Conservation (phyloP, 2,113 vertebrate genomes). For the Sinocyclocheilus anophthalmus region DNA sequence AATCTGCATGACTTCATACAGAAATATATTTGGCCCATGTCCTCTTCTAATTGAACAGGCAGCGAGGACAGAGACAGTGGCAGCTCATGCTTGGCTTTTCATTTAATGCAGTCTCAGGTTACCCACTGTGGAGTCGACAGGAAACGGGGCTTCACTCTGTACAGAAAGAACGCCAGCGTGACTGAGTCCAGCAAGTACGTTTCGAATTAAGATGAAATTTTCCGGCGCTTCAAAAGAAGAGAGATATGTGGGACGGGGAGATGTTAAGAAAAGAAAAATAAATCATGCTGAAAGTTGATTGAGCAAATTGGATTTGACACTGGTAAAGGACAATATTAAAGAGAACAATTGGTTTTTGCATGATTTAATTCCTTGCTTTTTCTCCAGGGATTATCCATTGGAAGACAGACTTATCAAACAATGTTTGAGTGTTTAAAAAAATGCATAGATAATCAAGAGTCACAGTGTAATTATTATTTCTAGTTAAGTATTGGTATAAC, state of each 20-base stretch:
- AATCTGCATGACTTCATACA: constrained; percentile 51
- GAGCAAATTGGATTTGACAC: constrained; percentile 46
- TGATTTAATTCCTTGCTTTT: constrained; percentile 28
- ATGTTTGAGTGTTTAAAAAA: constrained; percentile 26
- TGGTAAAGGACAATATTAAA: constrained; percentile 33
- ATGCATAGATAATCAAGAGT: constrained; percentile 33
- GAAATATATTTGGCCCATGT: constrained; percentile 49
- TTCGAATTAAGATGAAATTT: constrained; percentile 29
- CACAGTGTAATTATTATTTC: background rate
- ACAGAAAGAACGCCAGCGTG: background rate
- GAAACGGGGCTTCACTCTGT: background rate
- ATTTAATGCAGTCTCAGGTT: constrained; percentile 46
- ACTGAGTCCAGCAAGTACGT: background rate
- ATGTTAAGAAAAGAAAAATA: constrained; percentile 17
- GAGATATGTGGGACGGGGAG: constrained; percentile 4
- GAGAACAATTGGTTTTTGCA: constrained; percentile 30
- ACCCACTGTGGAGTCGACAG: constrained; percentile 21
- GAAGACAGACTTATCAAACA: constrained; percentile 35
- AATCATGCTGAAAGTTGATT: constrained; percentile 40
- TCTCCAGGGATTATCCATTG: constrained; percentile 27
- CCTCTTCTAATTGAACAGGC: constrained; percentile 52
- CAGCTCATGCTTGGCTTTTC: constrained; percentile 52
- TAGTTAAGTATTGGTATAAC: constrained; percentile 27
- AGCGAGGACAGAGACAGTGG: constrained; percentile 44
- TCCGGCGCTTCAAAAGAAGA: constrained; percentile 19